These are phyloP conservation scores for Scomberomorus guttatus DNA, from an alignment of 2,797 vertebrate species.

Conservation along the genomic window DNA sequence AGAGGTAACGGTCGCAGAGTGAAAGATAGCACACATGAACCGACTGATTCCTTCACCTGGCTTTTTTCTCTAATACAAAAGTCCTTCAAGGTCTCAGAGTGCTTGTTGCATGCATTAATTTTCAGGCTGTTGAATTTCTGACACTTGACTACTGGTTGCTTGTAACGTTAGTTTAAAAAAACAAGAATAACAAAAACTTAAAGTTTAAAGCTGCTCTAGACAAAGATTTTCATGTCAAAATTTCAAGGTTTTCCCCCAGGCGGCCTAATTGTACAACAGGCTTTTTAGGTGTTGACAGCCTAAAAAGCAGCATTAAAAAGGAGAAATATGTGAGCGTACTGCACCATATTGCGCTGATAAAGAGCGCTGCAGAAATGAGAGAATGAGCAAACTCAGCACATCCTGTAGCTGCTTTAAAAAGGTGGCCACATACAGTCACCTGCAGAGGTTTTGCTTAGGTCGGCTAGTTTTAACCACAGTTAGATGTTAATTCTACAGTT, in stretches of 20 bases:
- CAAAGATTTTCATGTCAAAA: not conserved
- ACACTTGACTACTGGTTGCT: not conserved
- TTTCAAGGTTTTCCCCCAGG: not conserved
- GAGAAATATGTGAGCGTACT: not conserved
- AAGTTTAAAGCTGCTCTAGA: not conserved
- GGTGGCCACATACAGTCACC: not conserved
- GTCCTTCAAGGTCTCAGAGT: not conserved
- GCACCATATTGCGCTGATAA: not conserved
- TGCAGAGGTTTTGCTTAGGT: not conserved
- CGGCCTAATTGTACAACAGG: not conserved
- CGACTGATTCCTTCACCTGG: not conserved
- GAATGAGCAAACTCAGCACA: not conserved
- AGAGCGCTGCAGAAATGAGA: not conserved
- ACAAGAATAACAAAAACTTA: no score
- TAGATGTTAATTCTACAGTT: not conserved
- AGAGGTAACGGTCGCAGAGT: slow-evolving; percentile 31
- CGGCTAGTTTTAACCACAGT: not conserved
- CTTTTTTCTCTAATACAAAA: not conserved
- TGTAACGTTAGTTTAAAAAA: no score
- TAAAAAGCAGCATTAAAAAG: not conserved
- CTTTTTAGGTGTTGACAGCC: not conserved
- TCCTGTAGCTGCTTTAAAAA: not conserved
- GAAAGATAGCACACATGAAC: not conserved
- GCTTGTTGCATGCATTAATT: not conserved
- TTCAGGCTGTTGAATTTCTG: not conserved